These are phyloP conservation scores for Oryzias curvinotus DNA, from an alignment of 2,113 vertebrate species.

Conservation along the genomic window DNA sequence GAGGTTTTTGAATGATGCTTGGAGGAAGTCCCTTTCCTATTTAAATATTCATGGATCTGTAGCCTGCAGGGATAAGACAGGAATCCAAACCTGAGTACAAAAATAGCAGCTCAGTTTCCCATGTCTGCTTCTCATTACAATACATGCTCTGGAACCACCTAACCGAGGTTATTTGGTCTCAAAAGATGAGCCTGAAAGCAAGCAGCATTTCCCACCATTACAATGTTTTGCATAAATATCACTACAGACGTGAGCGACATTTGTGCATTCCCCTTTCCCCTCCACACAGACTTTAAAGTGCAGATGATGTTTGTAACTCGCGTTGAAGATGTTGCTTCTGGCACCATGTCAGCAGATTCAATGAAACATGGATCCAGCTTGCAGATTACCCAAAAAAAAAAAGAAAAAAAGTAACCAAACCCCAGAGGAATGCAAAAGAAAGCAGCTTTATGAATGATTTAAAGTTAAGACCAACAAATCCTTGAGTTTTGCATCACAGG, in stretches of 20 bases:
- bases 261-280: neutral
- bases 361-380: slow-evolving; percentile 20
- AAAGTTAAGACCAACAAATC: slow-evolving; percentile 32
- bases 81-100: slow-evolving; percentile 70
- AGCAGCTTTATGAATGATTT: slow-evolving; percentile 39
- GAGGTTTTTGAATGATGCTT: slow-evolving; percentile 73
- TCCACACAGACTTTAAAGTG: slow-evolving; percentile 17
- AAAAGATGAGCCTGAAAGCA: slow-evolving; percentile 24
- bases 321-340: slow-evolving; percentile 64
- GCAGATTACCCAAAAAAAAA: neutral
- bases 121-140: slow-evolving; percentile 41
- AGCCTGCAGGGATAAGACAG: slow-evolving; percentile 64
- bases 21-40: slow-evolving; percentile 71
- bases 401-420: neutral
- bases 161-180: slow-evolving; percentile 30
- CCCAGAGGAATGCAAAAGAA: slow-evolving; percentile 31
- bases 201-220: slow-evolving; percentile 34
- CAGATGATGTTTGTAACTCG: slow-evolving; percentile 34
- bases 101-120: slow-evolving; percentile 58
- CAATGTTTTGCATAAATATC: slow-evolving; percentile 41
- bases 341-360: slow-evolving; percentile 38
- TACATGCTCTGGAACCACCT: slow-evolving; percentile 28
- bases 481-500: slow-evolving; percentile 17
- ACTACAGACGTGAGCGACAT: slow-evolving; percentile 10
- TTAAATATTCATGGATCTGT: slow-evolving; percentile 76